Evolutionary conservation across 2,888 invertebrate species (phyloP).

Genomic region (Pammene fasciana): DNA sequence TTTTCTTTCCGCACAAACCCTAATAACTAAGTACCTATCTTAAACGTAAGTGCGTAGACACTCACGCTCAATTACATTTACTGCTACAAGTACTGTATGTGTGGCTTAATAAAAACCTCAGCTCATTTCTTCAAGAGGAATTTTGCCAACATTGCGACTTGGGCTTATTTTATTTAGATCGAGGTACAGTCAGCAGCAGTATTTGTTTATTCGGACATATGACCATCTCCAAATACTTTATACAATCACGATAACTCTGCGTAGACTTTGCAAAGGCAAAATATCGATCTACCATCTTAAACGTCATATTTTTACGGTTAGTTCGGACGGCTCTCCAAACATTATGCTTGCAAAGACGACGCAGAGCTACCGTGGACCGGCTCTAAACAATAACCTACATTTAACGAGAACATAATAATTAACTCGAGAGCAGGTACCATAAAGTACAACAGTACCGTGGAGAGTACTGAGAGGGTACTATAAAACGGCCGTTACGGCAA

Average conservation of each 20-base stretch:
- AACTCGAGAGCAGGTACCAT: constrained; percentile 18
- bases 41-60: constrained; percentile 12
- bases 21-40: constrained; percentile 6
- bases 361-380: no score
- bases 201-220: no score
- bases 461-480: constrained; percentile 33
- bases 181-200: no score
- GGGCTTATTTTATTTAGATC: no score
- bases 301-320: no score
- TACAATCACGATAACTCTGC: no score
- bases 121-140: neutral
- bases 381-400: constrained; percentile 10
- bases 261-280: no score
- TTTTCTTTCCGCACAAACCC: no score
- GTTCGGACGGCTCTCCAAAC: no score
- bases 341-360: no score
- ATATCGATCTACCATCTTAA: no score
- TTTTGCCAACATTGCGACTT: neutral
- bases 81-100: constrained; percentile 6
- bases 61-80: constrained; percentile 9
- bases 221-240: no score
- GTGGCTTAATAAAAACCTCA: constrained; percentile 1
- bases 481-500: constrained; percentile 45
- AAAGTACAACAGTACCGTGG: constrained; percentile 29
- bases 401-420: constrained; percentile 19